A percentile compares a stretch with the other conserved stretches of the same genome.
phyloP scores from a whole-genome alignment of 2,888 invertebrate species.

The Artemia sinica region DNA sequence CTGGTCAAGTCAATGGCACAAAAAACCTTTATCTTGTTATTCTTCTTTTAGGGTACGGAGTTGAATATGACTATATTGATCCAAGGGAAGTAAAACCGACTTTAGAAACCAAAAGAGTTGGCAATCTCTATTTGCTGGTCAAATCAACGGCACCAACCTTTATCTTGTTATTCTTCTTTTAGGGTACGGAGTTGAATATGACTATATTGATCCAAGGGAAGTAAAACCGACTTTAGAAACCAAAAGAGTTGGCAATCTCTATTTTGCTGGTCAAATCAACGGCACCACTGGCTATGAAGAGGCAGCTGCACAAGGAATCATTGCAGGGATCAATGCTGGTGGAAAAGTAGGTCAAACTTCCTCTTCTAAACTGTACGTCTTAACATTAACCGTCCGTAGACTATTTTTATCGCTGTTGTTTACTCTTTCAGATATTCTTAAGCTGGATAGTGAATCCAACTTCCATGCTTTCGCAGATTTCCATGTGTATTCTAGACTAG shows the following conservation, averaged over 20 bases:
- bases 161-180: constrained; percentile 20
- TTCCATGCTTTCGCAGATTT: too few species aligned
- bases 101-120: constrained; percentile 53
- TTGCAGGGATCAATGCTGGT: constrained; percentile 63
- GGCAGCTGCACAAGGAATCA: constrained; percentile 70
- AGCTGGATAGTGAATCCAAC: too few species aligned
- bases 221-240: constrained; percentile 54
- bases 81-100: constrained; percentile 54
- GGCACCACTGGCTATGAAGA: constrained; percentile 85
- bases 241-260: constrained; percentile 48
- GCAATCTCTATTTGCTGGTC: constrained; percentile 61
- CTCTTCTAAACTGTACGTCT: too few species aligned
- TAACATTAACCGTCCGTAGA: too few species aligned
- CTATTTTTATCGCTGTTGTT: too few species aligned
- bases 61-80: constrained; percentile 73
- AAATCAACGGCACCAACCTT: constrained; percentile 86
- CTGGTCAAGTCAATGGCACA: constrained; percentile 82
- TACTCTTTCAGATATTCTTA: too few species aligned
- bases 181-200: constrained; percentile 69
- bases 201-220: constrained; percentile 69
- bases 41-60: constrained; percentile 45
- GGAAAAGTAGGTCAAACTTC: constrained; percentile 35
- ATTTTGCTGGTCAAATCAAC: constrained; percentile 78
- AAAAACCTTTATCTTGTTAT: too few species aligned
- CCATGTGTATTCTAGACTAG: too few species aligned